These are phyloP conservation scores for Dendrolimus kikuchii DNA, from an alignment of 1,140 invertebrate genomes.

Conservation along the genomic window DNA sequence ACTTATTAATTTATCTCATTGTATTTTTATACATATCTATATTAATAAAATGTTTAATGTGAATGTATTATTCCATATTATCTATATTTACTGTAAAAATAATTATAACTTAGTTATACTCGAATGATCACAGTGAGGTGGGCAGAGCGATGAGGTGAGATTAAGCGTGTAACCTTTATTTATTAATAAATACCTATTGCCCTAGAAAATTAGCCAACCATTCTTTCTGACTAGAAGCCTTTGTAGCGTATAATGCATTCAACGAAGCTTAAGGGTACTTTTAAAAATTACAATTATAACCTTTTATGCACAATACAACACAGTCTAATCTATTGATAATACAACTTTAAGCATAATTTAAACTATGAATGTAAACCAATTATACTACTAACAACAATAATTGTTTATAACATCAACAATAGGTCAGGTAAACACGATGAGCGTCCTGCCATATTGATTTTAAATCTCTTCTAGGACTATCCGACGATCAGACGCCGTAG, in stretches of 20 bases:
- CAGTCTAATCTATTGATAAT: slow-evolving; percentile 3
- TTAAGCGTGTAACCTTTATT: slow-evolving; percentile 55
- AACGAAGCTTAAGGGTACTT: slow-evolving; percentile 34
- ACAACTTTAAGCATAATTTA: background rate
- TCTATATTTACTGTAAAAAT: no score
- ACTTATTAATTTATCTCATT: no score
- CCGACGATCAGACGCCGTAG: no score
- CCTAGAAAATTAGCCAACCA: slow-evolving; percentile 62
- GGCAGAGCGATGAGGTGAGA: slow-evolving; percentile 38
- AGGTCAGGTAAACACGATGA: no score
- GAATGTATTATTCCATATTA: no score
- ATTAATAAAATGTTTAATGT: no score
- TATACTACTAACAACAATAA: no score
- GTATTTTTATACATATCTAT: no score
- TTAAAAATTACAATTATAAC: background rate
- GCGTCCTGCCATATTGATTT: no score
- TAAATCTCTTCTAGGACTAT: no score
- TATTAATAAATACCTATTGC: slow-evolving; percentile 61
- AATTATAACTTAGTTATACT: slow-evolving; percentile 13
- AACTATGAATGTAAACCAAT: no score
- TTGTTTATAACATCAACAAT: no score
- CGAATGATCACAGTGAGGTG: slow-evolving; percentile 32
- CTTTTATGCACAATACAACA: slow-evolving; percentile 6
- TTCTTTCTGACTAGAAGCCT: slow-evolving; percentile 49
- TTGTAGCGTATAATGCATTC: slow-evolving; percentile 48